Evolutionary conservation across 2,888 invertebrate species (phyloP).

Genomic region (Metalampra italica): DNA sequence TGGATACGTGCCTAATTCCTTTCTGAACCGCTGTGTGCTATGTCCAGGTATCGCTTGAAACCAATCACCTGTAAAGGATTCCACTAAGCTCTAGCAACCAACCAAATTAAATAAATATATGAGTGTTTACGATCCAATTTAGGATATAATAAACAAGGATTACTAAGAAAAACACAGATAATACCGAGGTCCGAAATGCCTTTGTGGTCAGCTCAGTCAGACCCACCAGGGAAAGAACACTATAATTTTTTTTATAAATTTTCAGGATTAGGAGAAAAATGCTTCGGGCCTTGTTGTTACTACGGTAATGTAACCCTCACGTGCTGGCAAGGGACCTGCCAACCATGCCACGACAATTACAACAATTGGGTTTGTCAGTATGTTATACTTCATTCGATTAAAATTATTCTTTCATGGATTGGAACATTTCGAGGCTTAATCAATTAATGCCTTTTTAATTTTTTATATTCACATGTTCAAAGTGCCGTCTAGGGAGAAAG

Average conservation of each 20-base stretch:
- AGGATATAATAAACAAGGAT: too few species aligned
- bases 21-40: constrained; percentile 46
- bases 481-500: too few species aligned
- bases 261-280: constrained; percentile 58
- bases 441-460: too few species aligned
- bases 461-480: too few species aligned
- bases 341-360: constrained; percentile 47
- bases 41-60: constrained; percentile 57
- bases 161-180: too few species aligned
- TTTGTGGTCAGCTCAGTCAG: too few species aligned
- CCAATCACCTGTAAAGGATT: neutral
- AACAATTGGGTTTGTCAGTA: constrained; percentile 67
- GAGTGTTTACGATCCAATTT: neutral
- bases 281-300: constrained; percentile 57
- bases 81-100: neutral
- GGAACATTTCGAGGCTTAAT: too few species aligned
- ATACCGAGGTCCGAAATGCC: too few species aligned
- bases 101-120: neutral
- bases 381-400: constrained; percentile 4
- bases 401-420: too few species aligned
- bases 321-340: constrained; percentile 64
- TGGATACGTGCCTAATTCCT: constrained; percentile 52
- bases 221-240: too few species aligned
- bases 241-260: constrained; percentile 5
- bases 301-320: constrained; percentile 44